These are phyloP conservation scores for Tapera naevia DNA, from an alignment of 2,797 vertebrate species.

Conservation along the genomic window DNA sequence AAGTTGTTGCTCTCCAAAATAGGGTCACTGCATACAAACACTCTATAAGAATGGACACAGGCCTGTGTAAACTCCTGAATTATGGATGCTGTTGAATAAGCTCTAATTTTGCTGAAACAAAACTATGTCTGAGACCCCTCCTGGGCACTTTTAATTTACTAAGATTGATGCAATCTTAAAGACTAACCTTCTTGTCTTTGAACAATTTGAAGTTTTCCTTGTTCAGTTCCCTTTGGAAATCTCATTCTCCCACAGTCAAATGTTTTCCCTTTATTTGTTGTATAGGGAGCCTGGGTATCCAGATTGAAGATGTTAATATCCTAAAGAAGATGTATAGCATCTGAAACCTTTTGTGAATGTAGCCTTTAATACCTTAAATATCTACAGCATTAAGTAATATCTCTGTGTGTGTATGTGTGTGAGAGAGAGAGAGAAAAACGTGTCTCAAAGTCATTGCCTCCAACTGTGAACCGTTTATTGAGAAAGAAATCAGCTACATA, in stretches of 20 bases:
- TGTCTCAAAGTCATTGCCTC: background rate
- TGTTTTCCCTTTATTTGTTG: background rate
- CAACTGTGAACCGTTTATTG: background rate
- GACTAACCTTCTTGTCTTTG: background rate
- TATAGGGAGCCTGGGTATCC: background rate
- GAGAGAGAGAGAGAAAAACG: background rate
- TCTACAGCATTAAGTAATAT: background rate
- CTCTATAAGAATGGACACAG: background rate
- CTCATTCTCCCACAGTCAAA: background rate
- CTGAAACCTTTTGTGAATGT: background rate
- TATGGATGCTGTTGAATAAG: background rate
- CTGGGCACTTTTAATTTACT: background rate
- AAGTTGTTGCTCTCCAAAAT: background rate
- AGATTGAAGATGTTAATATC: background rate
- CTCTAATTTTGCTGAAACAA: background rate
- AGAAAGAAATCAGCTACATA: background rate
- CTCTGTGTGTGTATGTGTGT: too few relatives aligned
- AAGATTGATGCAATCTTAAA: background rate
- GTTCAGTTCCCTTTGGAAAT: background rate
- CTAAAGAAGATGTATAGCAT: background rate
- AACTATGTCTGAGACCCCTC: background rate
- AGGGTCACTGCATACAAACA: background rate
- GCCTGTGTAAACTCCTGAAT: background rate
- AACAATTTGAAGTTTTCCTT: background rate
- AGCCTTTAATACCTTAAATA: background rate